Conservation (phyloP, 2,113 vertebrate species). For the Alectura lathami region DNA sequence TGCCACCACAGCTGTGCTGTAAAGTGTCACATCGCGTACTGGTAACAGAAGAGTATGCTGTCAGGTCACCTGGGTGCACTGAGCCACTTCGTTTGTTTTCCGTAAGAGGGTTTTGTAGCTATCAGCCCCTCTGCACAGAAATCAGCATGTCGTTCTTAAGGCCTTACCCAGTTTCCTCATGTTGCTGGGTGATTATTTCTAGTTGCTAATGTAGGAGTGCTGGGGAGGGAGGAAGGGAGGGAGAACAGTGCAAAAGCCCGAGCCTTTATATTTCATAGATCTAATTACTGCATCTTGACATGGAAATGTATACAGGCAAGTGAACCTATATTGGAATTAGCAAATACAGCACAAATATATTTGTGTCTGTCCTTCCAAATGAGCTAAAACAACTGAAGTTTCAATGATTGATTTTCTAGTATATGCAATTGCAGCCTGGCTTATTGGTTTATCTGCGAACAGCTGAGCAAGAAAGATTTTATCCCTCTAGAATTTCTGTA, state of each 20-base stretch:
- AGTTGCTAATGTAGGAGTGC: neutral
- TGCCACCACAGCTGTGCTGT: neutral
- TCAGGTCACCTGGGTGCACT: neutral
- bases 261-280: slow-evolving; percentile 33
- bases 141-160: neutral
- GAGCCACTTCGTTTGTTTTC: neutral
- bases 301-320: neutral
- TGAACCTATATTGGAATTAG: slow-evolving; percentile 38
- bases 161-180: neutral
- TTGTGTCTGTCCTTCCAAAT: slow-evolving; percentile 16
- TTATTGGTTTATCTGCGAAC: slow-evolving; percentile 29
- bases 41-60: neutral
- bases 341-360: slow-evolving; percentile 20
- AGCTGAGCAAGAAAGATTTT: slow-evolving; percentile 5
- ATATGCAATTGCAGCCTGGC: neutral
- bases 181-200: neutral
- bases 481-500: neutral
- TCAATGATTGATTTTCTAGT: slow-evolving; percentile 27
- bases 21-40: neutral
- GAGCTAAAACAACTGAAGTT: neutral
- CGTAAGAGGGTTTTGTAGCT: neutral
- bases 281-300: slow-evolving; percentile 37
- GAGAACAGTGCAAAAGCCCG: neutral
- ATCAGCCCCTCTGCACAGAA: neutral
- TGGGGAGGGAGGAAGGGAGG: neutral